These are phyloP conservation scores for Chromobotia macracanthus DNA, from an alignment of 2,797 vertebrate species.

Conservation along the genomic window DNA sequence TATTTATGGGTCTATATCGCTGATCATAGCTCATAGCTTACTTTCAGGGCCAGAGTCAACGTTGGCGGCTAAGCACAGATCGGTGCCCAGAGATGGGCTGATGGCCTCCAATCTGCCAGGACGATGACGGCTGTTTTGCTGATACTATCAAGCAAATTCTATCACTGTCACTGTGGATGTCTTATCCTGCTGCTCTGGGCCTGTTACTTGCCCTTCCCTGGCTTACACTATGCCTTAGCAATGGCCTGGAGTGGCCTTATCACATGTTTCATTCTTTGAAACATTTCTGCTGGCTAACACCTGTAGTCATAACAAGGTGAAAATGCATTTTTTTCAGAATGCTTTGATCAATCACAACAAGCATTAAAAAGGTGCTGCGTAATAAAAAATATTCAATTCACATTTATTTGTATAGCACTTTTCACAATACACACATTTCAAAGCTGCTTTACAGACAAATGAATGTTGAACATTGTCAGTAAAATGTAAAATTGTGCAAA, in stretches of 20 bases:
- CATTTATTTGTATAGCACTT: no score
- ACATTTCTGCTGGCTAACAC: neutral
- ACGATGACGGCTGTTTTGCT: constrained; percentile 73
- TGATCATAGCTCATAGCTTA: constrained; percentile 81
- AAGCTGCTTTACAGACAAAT: no score
- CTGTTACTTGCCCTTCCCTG: constrained; percentile 26
- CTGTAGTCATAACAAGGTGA: neutral
- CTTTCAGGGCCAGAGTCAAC: constrained; percentile 84
- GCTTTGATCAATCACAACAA: no score
- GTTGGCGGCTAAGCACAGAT: constrained; percentile 70
- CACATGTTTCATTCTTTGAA: constrained; percentile 15
- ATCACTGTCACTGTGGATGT: constrained; percentile 80
- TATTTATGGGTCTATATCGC: constrained; percentile 82
- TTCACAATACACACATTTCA: no score
- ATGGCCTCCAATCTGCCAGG: constrained; percentile 81
- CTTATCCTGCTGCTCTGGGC: constrained; percentile 62
- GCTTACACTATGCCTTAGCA: neutral
- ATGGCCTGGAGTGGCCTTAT: constrained; percentile 35
- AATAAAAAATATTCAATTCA: no score
- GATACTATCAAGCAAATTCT: constrained; percentile 83
- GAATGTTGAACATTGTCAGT: no score
- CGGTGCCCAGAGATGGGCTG: constrained; percentile 79
- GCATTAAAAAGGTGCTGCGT: no score
- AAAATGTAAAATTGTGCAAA: no score
- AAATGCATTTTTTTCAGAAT: neutral